Evolutionary conservation across 2,113 vertebrate genomes (phyloP), one percentile per base, ranked within the genome.

Genomic region (Solenodon paradoxus): DNA sequence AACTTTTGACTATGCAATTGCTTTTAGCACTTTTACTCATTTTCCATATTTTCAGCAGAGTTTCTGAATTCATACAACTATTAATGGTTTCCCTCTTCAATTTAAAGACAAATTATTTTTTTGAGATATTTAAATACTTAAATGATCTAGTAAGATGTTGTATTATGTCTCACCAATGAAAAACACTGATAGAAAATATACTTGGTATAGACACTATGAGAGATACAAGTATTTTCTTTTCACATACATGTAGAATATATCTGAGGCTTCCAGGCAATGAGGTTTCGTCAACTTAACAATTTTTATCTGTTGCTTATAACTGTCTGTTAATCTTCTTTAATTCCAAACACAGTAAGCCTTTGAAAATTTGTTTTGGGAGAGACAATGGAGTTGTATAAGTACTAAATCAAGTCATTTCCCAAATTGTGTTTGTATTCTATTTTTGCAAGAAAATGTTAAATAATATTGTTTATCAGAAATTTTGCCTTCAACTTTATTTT

Each of bases 231-330:
- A 85, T 80, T 86, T 26, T 68, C 11, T 61, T 81, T 30, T 78
- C 55, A 90, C 1, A 3, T 40, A 24, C 35, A 8, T 32, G 3
- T 92, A 17, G 16, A 26, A 47, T 38, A 75, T 9, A 82, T 17
- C 19, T 69, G 57, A 95, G n/a, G 6, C 28, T 90, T 94, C 17
- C 22, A 71, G 26, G 22, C 5, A 89, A 59, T 7, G 7, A 69
- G 3, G 19, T 79, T 91, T 64, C 17, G 42, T 7, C 11, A 59
- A 10, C 53, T 40, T 72, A 84, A 40, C 35, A 42, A 9, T 69
- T 61, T 92, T 88, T 28, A 94, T 88, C 30, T 94, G 26, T 64
- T 77, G 22, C 53, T 95, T 77, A 30, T 35, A 90, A 77, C 61
- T 24, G 12, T 66, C 35, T 92, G 32, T 82, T 10, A 92, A 30